phyloP scores from a whole-genome alignment of 2,797 vertebrate species.

The Alfaro cultratus region DNA sequence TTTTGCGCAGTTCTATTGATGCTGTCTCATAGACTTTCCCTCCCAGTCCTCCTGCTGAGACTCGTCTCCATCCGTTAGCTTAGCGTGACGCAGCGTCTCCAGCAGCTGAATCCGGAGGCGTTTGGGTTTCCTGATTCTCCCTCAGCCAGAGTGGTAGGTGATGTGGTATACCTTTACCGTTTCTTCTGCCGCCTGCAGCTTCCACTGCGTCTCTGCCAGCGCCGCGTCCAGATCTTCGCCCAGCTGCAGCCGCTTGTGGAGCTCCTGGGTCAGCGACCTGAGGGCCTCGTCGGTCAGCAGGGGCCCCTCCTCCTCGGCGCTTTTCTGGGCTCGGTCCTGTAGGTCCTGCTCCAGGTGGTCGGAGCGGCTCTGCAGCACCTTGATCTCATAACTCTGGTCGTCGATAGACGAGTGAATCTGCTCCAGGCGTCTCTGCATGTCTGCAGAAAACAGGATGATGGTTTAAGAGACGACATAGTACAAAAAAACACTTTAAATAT shows the following conservation, averaged over 20 bases:
- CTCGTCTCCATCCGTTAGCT: neutral
- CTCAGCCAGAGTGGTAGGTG: neutral
- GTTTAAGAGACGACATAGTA: neutral
- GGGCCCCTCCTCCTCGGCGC: constrained; percentile 33
- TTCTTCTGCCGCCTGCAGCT: constrained; percentile 79
- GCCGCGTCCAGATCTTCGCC: constrained; percentile 77
- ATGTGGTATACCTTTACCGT: constrained; percentile 82
- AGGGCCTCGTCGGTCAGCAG: constrained; percentile 74
- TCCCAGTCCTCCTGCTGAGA: too few relatives aligned
- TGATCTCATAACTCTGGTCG: constrained; percentile 78
- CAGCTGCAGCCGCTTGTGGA: constrained; percentile 83
- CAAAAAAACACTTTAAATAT: too few relatives aligned
- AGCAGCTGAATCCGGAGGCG: neutral
- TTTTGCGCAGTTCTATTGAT: too few relatives aligned
- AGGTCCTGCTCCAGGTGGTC: constrained; percentile 82
- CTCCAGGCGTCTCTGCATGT: constrained; percentile 75
- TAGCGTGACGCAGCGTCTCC: neutral
- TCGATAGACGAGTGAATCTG: constrained; percentile 80
- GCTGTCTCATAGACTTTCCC: too few relatives aligned
- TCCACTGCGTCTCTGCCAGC: constrained; percentile 77
- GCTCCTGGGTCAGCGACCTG: constrained; percentile 81
- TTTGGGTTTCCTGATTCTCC: neutral
- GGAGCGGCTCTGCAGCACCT: constrained; percentile 75
- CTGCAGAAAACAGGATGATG: constrained; percentile 34
- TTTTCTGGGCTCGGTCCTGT: constrained; percentile 54